These are phyloP conservation scores for Venustoraphidia nigricollis DNA, from an alignment of 2,888 invertebrate genomes.

Conservation along the genomic window DNA sequence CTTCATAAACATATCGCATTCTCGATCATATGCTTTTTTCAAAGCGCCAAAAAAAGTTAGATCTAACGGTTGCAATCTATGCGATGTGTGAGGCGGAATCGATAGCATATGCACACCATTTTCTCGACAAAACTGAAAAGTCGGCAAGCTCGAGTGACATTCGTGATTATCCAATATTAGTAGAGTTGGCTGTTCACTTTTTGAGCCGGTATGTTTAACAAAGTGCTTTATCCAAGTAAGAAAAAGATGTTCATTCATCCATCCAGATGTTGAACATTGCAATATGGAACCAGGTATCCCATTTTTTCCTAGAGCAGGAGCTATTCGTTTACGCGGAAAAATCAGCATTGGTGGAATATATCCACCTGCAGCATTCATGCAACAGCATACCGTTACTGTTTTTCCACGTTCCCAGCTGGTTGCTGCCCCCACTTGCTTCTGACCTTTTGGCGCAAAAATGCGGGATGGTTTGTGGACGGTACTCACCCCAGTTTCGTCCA, in stretches of 20 bases:
- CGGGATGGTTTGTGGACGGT: constrained; percentile 24
- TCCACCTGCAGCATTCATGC: constrained; percentile 23
- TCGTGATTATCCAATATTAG: constrained; percentile 5
- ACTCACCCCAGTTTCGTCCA: constrained; percentile 26
- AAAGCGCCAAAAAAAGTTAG: constrained; percentile 15
- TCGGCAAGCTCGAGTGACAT: no score
- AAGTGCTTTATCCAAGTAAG: constrained; percentile 14
- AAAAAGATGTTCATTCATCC: constrained; percentile 17
- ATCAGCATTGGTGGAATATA: constrained; percentile 30
- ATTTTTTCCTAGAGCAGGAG: constrained; percentile 22
- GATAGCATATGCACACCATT: constrained; percentile 14
- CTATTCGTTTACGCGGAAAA: constrained; percentile 25
- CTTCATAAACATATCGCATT: constrained; percentile 19
- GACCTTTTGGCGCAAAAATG: constrained; percentile 23
- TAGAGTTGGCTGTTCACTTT: constrained; percentile 14
- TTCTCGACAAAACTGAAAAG: constrained; percentile 2
- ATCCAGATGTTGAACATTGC: constrained; percentile 14
- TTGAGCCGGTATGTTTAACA: constrained; percentile 12
- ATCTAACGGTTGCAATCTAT: constrained; percentile 16
- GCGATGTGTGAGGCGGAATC: constrained; percentile 15
- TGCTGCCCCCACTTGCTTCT: constrained; percentile 24
- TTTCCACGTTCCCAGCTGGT: constrained; percentile 25
- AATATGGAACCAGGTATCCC: constrained; percentile 24
- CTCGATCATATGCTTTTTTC: constrained; percentile 16
- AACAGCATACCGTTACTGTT: constrained; percentile 25